Conservation (phyloP, 2,888 invertebrate species). For the Apodemia duryi region DNA sequence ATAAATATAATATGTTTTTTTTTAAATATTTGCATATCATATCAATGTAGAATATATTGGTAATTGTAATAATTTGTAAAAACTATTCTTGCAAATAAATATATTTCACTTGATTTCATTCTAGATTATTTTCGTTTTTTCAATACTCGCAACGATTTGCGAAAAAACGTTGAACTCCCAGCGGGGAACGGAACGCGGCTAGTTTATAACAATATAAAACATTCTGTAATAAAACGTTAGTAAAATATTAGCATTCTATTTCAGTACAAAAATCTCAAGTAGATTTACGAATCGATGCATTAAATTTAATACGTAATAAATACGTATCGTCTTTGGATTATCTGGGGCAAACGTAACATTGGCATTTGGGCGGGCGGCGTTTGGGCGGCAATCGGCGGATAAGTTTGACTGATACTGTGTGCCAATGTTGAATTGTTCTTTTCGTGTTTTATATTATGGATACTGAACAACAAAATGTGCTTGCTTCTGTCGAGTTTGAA, state of each 20-base stretch:
- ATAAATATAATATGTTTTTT: no score
- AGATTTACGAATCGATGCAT: constrained; percentile 13
- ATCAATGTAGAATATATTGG: no score
- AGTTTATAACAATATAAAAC: neutral
- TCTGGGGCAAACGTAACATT: constrained; percentile 33
- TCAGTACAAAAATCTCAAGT: constrained; percentile 6
- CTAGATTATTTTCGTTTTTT: no score
- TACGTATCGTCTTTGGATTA: constrained; percentile 22
- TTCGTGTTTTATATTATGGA: constrained; percentile 61
- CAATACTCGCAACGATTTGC: no score
- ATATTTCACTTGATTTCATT: no score
- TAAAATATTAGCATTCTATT: neutral
- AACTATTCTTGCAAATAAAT: no score
- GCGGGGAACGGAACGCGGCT: neutral
- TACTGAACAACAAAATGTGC: constrained; percentile 77
- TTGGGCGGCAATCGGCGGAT: constrained; percentile 29
- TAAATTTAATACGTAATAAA: constrained; percentile 17
- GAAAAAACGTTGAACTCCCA: no score
- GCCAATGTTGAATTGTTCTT: constrained; percentile 22
- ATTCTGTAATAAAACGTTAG: neutral
- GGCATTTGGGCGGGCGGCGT: constrained; percentile 53
- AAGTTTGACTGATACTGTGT: constrained; percentile 21
- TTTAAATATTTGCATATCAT: no score
- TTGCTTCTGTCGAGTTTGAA: constrained; percentile 93
- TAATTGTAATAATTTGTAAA: no score